Evolutionary conservation across 2,888 invertebrate species (phyloP).

Genomic region (Drosophila mimica): DNA sequence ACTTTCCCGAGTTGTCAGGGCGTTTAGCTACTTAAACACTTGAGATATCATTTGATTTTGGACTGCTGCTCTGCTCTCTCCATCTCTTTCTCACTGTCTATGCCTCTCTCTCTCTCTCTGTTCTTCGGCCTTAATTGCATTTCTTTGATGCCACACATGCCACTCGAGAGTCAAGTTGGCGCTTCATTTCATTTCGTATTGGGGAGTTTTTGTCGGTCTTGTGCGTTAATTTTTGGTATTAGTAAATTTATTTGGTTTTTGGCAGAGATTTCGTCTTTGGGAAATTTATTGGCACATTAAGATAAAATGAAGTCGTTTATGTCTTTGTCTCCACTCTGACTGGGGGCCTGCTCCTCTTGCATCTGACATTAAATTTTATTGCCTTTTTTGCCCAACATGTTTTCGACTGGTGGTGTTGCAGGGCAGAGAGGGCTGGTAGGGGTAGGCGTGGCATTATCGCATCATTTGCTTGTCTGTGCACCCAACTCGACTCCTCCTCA

Average conservation of each 20-base stretch:
- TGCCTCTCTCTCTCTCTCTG: background rate
- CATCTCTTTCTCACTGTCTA: conserved; percentile 2
- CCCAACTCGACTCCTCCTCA: conserved; percentile 28
- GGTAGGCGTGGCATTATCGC: conserved; percentile 46
- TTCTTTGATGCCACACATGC: conserved; percentile 76
- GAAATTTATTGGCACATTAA: conserved; percentile 84
- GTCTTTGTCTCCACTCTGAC: conserved; percentile 40
- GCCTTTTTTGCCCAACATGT: conserved; percentile 68
- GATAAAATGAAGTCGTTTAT: conserved; percentile 82
- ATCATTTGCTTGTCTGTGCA: conserved; percentile 39
- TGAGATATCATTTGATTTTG: conserved; percentile 64
- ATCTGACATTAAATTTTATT: conserved; percentile 75
- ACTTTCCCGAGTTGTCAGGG: conserved; percentile 75
- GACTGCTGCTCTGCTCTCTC: conserved; percentile 21
- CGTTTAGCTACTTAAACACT: conserved; percentile 79
- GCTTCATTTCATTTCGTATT: conserved; percentile 62
- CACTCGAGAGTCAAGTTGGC: conserved; percentile 74
- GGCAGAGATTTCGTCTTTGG: conserved; percentile 79
- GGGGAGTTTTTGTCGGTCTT: conserved; percentile 22
- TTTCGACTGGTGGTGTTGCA: background rate
- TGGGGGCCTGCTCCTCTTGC: conserved; percentile 41
- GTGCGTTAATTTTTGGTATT: conserved; percentile 68
- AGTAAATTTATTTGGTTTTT: conserved; percentile 80
- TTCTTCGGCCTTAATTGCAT: conserved; percentile 73
- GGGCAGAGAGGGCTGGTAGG: conserved; percentile 8